Evolutionary conservation across 2,797 vertebrate species (phyloP), one percentile per base, ranked within the genome.

Genomic region (Sebastes oblongus): DNA sequence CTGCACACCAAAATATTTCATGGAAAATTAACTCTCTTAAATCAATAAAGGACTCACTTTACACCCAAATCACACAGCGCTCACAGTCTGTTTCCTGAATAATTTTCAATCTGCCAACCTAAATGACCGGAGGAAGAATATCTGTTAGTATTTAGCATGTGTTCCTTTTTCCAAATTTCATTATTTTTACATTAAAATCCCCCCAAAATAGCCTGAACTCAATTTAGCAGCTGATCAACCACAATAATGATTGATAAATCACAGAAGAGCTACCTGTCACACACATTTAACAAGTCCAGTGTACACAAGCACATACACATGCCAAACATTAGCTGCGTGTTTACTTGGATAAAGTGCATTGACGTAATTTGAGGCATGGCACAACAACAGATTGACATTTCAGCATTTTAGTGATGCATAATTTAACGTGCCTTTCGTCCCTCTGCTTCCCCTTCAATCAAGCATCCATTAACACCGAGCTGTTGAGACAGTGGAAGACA

Each of bases 351-450:
- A 34, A 77, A 68, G 72, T 32, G 32, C 24, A 66, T 39, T 25
- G n/a, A 59, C 3, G 54, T 80, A 66, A 88, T 72, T 64, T 73
- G 39, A 81, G n/a, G 61, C 78, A 50, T 6, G 27, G 46, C 7
- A 36, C 69, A 72, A 66, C 25, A 20, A 39, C 9, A 27, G 60
- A 68, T 66, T 77, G 75, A 89, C 86, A 85, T 82, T 84, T 86
- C 72, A 85, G 8, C 59, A 2, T 87, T 85, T 88, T 66, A 76
- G 70, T 70, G 78, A 82, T 86, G 86, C 83, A 83, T 81, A 80
- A 92, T 89, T 89, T 66, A 90, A 81, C 11, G 1, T 52, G 22
- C 66, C 66, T 60, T 70, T 73, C 67, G 27, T 66, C 22, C 8
- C 32, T 34, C 56, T 25, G 54, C 71, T 50, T 76, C 76, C 16